These are phyloP conservation scores for Xyliphius kryptos DNA, from an alignment of 2,113 vertebrate genomes.

Conservation along the genomic window DNA sequence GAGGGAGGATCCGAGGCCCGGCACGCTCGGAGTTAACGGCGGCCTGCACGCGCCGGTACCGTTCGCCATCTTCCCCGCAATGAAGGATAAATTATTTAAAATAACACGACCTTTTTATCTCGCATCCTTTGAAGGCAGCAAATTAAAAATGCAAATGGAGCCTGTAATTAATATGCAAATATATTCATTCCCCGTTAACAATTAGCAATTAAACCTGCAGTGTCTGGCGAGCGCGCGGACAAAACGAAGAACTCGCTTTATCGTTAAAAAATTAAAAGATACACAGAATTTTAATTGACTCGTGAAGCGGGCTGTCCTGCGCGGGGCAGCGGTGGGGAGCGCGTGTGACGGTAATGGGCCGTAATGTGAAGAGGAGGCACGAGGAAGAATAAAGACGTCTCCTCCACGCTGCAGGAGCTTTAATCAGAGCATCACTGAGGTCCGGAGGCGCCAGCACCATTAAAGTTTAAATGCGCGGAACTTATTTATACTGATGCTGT, in stretches of 20 bases:
- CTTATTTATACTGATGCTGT: slow-evolving; percentile 47
- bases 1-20: background rate
- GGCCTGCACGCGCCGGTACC: slow-evolving; percentile 75
- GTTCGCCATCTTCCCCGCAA: slow-evolving; percentile 97
- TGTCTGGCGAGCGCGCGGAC: slow-evolving; percentile 98
- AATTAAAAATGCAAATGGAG: slow-evolving; percentile 98
- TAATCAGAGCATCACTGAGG: slow-evolving; percentile 35
- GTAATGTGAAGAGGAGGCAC: slow-evolving; percentile 1
- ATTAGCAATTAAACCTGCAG: slow-evolving; percentile 99
- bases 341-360: background rate
- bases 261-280: slow-evolving; percentile 95
- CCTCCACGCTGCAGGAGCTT: slow-evolving; percentile 24
- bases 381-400: slow-evolving; percentile 19
- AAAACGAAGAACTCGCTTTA: slow-evolving; percentile 99
- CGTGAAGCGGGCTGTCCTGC: slow-evolving; percentile 44
- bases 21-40: slow-evolving; percentile 74
- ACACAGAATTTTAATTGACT: slow-evolving; percentile 94
- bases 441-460: slow-evolving; percentile 39
- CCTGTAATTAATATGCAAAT: slow-evolving; percentile 99
- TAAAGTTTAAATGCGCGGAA: slow-evolving; percentile 47
- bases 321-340: slow-evolving; percentile 11
- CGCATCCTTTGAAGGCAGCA: slow-evolving; percentile 96
- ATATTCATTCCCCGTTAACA: slow-evolving; percentile 99
- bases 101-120: slow-evolving; percentile 98
- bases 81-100: slow-evolving; percentile 99